Evolutionary conservation across 2,113 vertebrate species (phyloP), one percentile per base, ranked within the genome.

Genomic region (Hyla sarda): DNA sequence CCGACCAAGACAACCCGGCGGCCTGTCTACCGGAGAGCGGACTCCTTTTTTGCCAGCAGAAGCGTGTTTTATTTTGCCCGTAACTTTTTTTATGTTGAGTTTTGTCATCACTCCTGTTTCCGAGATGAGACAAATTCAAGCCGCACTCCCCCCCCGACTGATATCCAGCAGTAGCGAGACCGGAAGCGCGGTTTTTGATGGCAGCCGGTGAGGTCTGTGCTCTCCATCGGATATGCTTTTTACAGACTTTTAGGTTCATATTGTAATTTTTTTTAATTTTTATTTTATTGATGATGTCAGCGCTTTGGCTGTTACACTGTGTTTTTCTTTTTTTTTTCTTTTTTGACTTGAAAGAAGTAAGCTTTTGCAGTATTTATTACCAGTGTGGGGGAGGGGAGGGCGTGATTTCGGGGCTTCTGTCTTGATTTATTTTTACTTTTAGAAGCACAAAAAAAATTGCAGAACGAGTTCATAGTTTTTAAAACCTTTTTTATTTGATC

Each of bases 281-380:
- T 41, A 8, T 58, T 84, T 83, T 72, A 54, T 60, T 76, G 32
- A 50, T 50, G 60, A 58, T 78, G 48, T 87, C 90, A 90, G 92
- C 90, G 90, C 88, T 65, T 92, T 90, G 90, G 90, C 92, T 91
- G 78, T 89, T 90, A 88, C 74, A 89, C 91, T 89, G 88, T 84
- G 87, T 88, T 90, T 92, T n/a, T n/a, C n/a, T 90, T 91, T n/a
- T n/a, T n/a, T n/a, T n/a, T n/a, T n/a, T n/a, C n/a, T n/a, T n/a
- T n/a, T 41, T 41, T 41, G 41, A 93, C 91, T 90, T 86, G 89
- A 87, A 87, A 89, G 89, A 91, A 83, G 90, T 84, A 89, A 88
- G 89, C 91, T 93, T 92, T 67, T 65, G 92, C 90, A 74, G 56
- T 94, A 94, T 95, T 95, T 95, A 95, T 95, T 94, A 93, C 90